A percentile compares a stretch with the other conserved stretches of the same genome.
Evolutionary conservation across 64 coral and sea anemone genomes (phyloP).

Genomic region (Porites lutea): DNA sequence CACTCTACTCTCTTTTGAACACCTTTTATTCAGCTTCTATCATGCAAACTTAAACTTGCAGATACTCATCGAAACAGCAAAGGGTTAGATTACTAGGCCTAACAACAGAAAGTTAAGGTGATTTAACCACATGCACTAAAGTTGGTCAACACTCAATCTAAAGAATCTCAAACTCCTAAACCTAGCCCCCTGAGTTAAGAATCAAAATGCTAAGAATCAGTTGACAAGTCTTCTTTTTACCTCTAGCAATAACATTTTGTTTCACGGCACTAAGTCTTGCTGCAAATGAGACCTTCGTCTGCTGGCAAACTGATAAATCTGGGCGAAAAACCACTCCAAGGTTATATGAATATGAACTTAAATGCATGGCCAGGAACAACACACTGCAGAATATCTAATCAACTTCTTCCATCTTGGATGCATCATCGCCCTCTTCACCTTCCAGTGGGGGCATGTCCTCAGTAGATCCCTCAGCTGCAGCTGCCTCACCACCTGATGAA

Average conservation of each 20-base stretch:
- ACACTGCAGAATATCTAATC: slow-evolving; percentile 54
- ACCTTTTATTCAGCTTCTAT: no score
- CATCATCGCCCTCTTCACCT: slow-evolving; percentile 89
- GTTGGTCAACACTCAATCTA: no score
- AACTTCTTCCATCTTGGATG: slow-evolving; percentile 99
- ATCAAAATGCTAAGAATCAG: not conserved
- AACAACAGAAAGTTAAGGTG: no score
- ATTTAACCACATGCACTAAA: no score
- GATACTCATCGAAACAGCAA: no score
- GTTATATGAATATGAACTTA: not conserved
- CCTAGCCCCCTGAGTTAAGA: not conserved
- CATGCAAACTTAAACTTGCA: no score
- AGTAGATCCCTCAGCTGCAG: slow-evolving; percentile 33
- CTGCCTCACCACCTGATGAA: no score
- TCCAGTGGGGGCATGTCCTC: slow-evolving; percentile 99
- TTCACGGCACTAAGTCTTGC: not conserved
- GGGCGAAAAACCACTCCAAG: not conserved
- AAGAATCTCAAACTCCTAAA: no score
- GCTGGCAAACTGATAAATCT: no score
- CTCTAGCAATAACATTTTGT: not conserved
- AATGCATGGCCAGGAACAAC: not conserved
- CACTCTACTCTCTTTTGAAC: no score
- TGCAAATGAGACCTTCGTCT: no score
- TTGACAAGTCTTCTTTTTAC: not conserved
- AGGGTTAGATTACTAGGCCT: no score